Evolutionary conservation across 92 coral and sea anemone genomes (phyloP), one percentile per base, ranked within the genome.

Genomic region (Palythoa heliodiscus): DNA sequence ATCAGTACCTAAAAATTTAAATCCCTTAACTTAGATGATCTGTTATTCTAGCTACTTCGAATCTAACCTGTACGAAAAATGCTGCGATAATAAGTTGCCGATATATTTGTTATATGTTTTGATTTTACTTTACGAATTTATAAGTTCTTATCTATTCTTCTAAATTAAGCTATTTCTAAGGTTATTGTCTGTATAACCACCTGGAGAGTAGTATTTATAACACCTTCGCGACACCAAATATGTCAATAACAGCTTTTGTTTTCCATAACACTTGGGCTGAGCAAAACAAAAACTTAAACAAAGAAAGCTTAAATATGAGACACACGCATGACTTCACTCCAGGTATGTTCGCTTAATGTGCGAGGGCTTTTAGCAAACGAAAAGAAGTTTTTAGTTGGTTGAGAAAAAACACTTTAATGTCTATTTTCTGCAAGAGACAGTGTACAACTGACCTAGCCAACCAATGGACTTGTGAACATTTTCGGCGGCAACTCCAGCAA

Each of bases 161-260:
- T 52, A 1, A 52, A 1, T 52, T 52, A 1, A 52, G 55, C 55
- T 52, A 3, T 61, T 61, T 61, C 72, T 68, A 68, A 68, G 72
- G 72, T n/a, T 23, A 29, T 29, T 29, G 35, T 29, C 1, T 29
- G 35, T 29, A 29, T 29, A 29, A 29, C 35, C 35, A 29, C 72
- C 72, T 68, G 72, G 14, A 40, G 72, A n/a, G 39, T 68, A 22
- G 2, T 3, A 68, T 23, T 11, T 68, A 5, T 22, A 22, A 68
- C 72, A 68, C 72, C 72, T 68, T 68, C 22, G 3, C 72, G 40
- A n/a, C 35, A 29, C 35, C 35, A 29, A 29, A 29, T 23, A 67
- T 67, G 72, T 8, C 37, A 22, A 68, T 23, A 68, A 68, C 72
- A 68, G 72, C 72, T 68, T 68, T 68, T 20, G 72, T 68, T 68